phyloP scores from a whole-genome alignment of 2,888 invertebrate genomes.

The Amblyjoppa fuscipennis region DNA sequence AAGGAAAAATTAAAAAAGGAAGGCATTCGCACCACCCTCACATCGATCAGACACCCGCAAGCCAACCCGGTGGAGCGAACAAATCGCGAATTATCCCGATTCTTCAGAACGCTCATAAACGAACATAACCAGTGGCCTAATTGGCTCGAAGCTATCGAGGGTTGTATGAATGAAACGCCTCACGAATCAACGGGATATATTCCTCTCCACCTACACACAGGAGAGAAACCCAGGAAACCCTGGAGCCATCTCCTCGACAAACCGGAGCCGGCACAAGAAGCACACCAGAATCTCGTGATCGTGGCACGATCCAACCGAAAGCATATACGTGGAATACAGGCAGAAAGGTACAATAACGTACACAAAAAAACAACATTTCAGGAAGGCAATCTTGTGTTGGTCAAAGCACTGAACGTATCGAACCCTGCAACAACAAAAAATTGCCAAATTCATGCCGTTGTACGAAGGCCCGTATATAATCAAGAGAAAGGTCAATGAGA shows the following conservation, averaged over 20 bases:
- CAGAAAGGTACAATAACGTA: neutral
- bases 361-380: neutral
- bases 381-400: neutral
- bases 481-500: neutral
- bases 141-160: neutral
- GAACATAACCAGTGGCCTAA: neutral
- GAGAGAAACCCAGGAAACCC: neutral
- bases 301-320: neutral
- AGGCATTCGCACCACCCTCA: conserved; percentile 19
- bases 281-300: neutral
- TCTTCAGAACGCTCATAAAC: neutral
- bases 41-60: conserved; percentile 55
- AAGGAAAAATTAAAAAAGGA: neutral
- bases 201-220: neutral
- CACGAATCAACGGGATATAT: neutral
- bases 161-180: neutral
- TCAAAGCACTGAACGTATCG: conserved; percentile 20
- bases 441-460: conserved; percentile 16
- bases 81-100: conserved; percentile 31
- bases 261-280: neutral
- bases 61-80: conserved; percentile 46
- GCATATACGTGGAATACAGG: neutral
- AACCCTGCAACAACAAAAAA: conserved; percentile 13
- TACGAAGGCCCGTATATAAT: conserved; percentile 35
- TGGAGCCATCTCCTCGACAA: neutral